Evolutionary conservation across 2,888 invertebrate genomes (phyloP).

Genomic region (Alloscopus bannaensis): DNA sequence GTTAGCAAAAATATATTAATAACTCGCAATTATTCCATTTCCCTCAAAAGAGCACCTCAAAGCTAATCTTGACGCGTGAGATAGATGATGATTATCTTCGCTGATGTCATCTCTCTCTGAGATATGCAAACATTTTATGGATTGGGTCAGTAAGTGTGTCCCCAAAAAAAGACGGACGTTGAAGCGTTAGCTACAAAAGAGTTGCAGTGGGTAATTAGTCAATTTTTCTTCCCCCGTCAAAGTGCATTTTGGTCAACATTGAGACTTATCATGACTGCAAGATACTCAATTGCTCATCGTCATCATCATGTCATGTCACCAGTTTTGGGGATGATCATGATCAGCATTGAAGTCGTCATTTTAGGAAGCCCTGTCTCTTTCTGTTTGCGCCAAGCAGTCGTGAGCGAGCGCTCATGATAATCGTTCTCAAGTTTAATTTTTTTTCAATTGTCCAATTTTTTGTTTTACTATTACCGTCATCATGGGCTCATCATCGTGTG

Average conservation of each 20-base stretch:
- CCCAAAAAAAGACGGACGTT: neutral
- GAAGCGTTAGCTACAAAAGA: neutral
- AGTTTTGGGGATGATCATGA: constrained; percentile 47
- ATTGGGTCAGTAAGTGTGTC: neutral
- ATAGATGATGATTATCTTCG: constrained; percentile 31
- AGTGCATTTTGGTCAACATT: neutral
- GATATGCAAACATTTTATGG: neutral
- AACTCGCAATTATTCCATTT: constrained; percentile 44
- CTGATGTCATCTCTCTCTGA: neutral
- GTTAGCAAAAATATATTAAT: constrained; percentile 17
- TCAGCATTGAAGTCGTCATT: constrained; percentile 48
- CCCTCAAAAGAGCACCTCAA: constrained; percentile 25
- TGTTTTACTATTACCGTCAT: neutral
- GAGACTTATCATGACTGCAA: neutral
- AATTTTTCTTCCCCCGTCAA: neutral
- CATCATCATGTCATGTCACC: constrained; percentile 43
- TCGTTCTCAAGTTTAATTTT: constrained; percentile 3
- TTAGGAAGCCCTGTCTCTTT: constrained; percentile 23
- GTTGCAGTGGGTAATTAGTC: constrained; percentile 36
- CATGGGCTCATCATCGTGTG: neutral
- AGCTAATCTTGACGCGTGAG: constrained; percentile 15
- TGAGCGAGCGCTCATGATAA: constrained; percentile 50
- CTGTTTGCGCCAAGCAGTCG: neutral
- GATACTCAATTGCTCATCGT: neutral
- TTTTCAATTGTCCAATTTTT: neutral